Conservation (phyloP, 2,113 vertebrate species). For the Rhadina sibilatrix region DNA sequence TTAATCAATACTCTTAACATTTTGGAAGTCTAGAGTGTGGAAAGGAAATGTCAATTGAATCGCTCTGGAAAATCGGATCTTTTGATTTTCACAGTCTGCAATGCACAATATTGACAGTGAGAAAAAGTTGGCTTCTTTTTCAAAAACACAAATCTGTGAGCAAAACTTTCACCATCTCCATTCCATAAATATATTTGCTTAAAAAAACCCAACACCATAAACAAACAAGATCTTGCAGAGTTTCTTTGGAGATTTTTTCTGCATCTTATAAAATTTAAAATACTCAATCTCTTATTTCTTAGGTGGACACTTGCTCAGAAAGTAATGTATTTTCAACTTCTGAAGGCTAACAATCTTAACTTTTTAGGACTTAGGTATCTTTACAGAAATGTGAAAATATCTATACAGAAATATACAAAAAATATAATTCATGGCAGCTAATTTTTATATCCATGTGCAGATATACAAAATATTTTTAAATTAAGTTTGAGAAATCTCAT, state of each 20-base stretch:
- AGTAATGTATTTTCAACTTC: not conserved
- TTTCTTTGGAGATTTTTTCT: not conserved
- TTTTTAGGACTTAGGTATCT: not conserved
- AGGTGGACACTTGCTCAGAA: not conserved
- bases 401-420: not conserved
- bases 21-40: constrained; percentile 60
- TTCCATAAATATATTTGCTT: constrained; percentile 17
- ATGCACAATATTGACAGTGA: constrained; percentile 36
- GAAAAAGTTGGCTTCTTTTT: constrained; percentile 33
- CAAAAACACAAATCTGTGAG: constrained; percentile 36
- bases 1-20: constrained; percentile 68
- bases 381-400: not conserved
- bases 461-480: not conserved
- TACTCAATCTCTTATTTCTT: not conserved
- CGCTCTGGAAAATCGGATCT: constrained; percentile 30
- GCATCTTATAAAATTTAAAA: not conserved
- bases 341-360: not conserved
- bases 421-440: not conserved
- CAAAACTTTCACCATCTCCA: constrained; percentile 12
- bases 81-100: constrained; percentile 52
- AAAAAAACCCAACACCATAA: not conserved
- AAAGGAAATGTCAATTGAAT: constrained; percentile 58
- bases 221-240: not conserved
- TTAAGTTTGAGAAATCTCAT: not conserved
- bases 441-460: not conserved